Conservation (phyloP, 2,113 vertebrate species). For the Myodes glareolus region DNA sequence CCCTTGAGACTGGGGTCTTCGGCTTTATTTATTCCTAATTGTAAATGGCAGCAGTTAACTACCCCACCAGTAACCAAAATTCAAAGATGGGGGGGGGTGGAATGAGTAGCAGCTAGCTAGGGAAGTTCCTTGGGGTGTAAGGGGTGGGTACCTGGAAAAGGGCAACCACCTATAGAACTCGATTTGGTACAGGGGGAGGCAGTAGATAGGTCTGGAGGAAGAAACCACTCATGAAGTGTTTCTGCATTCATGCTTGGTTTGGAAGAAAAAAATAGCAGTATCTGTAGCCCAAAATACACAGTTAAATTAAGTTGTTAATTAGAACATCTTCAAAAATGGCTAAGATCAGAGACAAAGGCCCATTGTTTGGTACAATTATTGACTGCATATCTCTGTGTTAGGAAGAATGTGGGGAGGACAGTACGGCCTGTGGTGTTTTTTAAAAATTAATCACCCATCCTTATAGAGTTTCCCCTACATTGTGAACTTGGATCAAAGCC, state of each 20-base stretch:
- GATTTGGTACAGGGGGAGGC: neutral
- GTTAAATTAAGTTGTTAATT: conserved; percentile 69
- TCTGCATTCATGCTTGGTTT: conserved; percentile 11
- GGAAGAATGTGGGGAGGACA: conserved; percentile 46
- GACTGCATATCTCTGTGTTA: neutral
- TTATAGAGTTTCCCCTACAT: neutral
- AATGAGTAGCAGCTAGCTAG: neutral
- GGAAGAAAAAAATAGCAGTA: conserved; percentile 41
- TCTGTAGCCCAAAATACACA: conserved; percentile 29
- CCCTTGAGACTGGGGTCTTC: neutral
- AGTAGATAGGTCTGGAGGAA: conserved; percentile 31
- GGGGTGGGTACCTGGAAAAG: neutral
- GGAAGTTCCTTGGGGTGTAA: neutral
- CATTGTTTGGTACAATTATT: conserved; percentile 52
- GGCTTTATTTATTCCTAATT: neutral
- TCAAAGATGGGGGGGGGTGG: conserved; percentile 57
- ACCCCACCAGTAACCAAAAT: conserved; percentile 44
- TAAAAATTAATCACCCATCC: conserved; percentile 51
- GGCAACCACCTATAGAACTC: neutral
- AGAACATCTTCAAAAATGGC: conserved; percentile 64
- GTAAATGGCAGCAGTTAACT: neutral
- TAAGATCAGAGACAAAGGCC: conserved; percentile 65
- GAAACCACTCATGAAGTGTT: neutral
- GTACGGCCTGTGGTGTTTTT: conserved; percentile 54
- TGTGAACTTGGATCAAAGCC: conserved; percentile 55